These are phyloP conservation scores for Drosophila quadrilineata DNA, from an alignment of 1,140 invertebrate genomes.

Conservation along the genomic window DNA sequence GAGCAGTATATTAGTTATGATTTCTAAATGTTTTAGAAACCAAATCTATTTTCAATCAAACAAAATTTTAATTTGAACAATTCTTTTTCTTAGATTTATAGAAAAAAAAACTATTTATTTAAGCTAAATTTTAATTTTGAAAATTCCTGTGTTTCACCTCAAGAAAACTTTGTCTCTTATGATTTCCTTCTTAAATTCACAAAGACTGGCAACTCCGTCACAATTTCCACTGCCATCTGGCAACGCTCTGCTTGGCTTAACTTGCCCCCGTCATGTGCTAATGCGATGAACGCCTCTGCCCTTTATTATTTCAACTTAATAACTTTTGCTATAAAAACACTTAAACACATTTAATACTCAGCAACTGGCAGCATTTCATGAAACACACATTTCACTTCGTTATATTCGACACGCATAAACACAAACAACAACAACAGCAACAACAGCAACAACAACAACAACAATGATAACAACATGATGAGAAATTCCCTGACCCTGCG, in stretches of 20 bases:
- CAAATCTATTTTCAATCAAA: no score
- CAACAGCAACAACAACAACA: conserved; percentile 5
- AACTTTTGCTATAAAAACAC: conserved; percentile 18
- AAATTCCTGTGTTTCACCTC: no score
- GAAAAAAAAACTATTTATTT: no score
- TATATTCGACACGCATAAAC: conserved; percentile 27
- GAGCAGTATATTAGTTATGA: no score
- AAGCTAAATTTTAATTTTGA: no score
- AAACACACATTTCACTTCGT: conserved; percentile 23
- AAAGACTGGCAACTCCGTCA: no score
- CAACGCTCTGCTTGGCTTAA: not conserved
- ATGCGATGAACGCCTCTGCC: not conserved
- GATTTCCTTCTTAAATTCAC: no score
- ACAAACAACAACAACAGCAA: conserved; percentile 14
- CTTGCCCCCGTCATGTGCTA: not conserved
- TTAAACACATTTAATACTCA: conserved; percentile 25
- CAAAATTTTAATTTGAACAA: no score
- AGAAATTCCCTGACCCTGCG: conserved; percentile 49
- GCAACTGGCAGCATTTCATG: conserved; percentile 34
- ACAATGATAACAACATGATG: not conserved
- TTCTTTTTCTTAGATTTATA: no score
- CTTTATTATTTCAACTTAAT: conserved; percentile 7
- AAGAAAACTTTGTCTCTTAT: no score
- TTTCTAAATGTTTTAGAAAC: no score
- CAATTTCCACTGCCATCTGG: not conserved